These are phyloP conservation scores for Chrysotoxum bicinctum DNA, from an alignment of 2,888 invertebrate species.

Conservation along the genomic window DNA sequence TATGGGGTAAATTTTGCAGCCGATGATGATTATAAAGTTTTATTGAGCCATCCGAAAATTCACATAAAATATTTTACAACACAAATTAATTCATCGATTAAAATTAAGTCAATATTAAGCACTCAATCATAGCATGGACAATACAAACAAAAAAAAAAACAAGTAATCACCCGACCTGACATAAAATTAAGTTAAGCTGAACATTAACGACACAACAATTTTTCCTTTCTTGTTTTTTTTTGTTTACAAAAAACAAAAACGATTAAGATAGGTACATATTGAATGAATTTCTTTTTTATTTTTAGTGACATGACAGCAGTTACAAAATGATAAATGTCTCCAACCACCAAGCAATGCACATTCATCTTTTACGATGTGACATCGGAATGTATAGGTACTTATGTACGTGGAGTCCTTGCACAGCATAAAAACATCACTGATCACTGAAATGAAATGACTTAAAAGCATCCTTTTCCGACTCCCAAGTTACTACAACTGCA, in stretches of 20 bases:
- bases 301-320: not conserved
- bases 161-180: not conserved
- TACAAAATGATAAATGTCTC: slow-evolving; percentile 4
- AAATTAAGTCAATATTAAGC: not conserved
- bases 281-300: not conserved
- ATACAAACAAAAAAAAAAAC: not conserved
- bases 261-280: not conserved
- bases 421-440: not conserved
- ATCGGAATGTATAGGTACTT: not conserved
- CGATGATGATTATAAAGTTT: too few relatives aligned
- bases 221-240: not conserved
- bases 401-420: not conserved
- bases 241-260: not conserved
- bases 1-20: too few relatives aligned
- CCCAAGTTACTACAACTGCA: not conserved
- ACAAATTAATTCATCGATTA: not conserved
- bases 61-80: not conserved
- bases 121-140: not conserved
- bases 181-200: not conserved
- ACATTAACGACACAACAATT: not conserved
- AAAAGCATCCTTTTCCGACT: not conserved
- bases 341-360: not conserved
- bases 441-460: slow-evolving; percentile 7
- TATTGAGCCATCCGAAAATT: not conserved
- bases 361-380: not conserved